Percentiles rank a stretch among this genome's conserved stretches.
These are phyloP conservation scores for Leuciscus idus DNA, from an alignment of 2,113 vertebrate species.

Conservation along the genomic window DNA sequence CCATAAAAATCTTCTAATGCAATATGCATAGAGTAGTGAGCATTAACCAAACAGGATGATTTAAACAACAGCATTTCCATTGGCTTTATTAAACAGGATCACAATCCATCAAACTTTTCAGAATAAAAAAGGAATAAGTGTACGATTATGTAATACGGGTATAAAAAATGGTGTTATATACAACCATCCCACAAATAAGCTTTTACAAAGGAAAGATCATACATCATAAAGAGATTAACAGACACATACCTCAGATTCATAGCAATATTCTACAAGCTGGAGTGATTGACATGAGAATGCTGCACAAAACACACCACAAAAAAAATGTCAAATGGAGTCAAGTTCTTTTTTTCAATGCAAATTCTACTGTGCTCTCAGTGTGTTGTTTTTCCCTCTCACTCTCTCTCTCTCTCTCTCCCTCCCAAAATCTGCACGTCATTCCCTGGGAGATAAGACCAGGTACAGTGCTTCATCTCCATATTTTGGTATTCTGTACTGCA, in stretches of 20 bases:
- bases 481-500: constrained; percentile 39
- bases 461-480: constrained; percentile 26
- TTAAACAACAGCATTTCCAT: neutral
- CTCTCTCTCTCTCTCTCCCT: neutral
- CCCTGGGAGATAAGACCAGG: constrained; percentile 27
- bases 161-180: neutral
- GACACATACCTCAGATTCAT: neutral
- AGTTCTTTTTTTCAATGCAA: neutral
- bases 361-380: neutral
- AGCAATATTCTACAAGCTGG: constrained; percentile 1
- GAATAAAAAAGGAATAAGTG: neutral
- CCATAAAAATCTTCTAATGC: constrained; percentile 2
- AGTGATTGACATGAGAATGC: constrained; percentile 18
- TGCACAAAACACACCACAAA: neutral
- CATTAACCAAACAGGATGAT: neutral
- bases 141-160: neutral
- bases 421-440: constrained; percentile 1
- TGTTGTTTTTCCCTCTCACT: neutral
- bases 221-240: constrained; percentile 3
- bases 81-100: neutral
- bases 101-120: neutral
- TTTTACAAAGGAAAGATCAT: neutral
- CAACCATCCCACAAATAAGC: neutral
- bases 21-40: neutral
- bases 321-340: neutral